phyloP scores from a whole-genome alignment of 2,888 invertebrate genomes.

The Leptura quadrifasciata region DNA sequence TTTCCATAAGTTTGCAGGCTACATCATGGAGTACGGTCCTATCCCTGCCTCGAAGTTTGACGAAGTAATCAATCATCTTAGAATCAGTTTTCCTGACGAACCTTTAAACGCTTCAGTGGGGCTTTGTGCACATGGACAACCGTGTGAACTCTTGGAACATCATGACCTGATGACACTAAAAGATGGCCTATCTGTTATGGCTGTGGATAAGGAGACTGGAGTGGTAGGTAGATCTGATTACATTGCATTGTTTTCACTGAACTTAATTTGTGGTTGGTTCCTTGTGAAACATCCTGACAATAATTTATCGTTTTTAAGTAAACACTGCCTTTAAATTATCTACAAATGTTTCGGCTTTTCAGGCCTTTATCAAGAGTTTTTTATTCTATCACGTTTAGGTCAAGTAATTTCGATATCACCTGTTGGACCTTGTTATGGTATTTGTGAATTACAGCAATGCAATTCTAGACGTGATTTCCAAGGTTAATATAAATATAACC shows the following conservation, averaged over 20 bases:
- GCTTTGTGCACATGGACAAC: conserved; percentile 82
- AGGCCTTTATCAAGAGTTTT: no score
- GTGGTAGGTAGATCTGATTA: conserved; percentile 74
- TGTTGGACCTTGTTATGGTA: no score
- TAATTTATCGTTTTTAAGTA: no score
- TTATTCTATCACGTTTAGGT: no score
- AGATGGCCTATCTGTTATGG: conserved; percentile 85
- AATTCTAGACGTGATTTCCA: no score
- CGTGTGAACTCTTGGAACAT: conserved; percentile 83
- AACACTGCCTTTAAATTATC: no score
- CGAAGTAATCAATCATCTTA: conserved; percentile 83
- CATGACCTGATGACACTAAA: conserved; percentile 84
- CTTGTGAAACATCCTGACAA: no score
- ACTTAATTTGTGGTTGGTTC: no score
- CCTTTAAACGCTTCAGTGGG: conserved; percentile 88
- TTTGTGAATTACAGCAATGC: no score
- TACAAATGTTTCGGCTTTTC: no score
- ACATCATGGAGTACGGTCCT: conserved; percentile 72
- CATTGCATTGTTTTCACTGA: not conserved
- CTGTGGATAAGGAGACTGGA: conserved; percentile 77
- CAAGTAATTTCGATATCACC: no score
- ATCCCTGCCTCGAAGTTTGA: conserved; percentile 76
- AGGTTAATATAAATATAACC: no score
- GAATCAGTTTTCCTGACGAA: conserved; percentile 87
- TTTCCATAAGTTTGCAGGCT: conserved; percentile 33